Base-by-base conservation (phyloP, 2,113 vertebrate genomes). In the Neodon shergylaensis region DNA sequence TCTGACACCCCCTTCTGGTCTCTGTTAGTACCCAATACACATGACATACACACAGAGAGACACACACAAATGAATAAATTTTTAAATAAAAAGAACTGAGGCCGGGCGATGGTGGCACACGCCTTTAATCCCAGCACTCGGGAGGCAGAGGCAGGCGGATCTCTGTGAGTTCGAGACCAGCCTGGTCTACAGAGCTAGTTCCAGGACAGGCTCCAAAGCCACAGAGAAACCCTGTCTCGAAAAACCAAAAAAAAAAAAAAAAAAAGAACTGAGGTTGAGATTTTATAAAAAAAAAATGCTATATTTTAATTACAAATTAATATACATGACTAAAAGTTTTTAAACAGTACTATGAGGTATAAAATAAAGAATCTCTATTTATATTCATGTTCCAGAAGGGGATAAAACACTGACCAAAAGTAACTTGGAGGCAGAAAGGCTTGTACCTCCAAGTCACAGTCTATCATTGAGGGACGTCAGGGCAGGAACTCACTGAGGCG, bases 291-390 rank as follows among this genome's bases (percentile, higher is more conserved):
- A 87, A 10, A 86, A 31, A 78, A 74, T 11, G 6, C 65, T 83
- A 13, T 92, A 74, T 66, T 96, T 94, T 95, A 77, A 88, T 90
- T 83, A 73, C 94, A 84, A 86, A 88, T 22, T 94, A 78, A 94
- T 73, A 68, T 39, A 85, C 22, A 33, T 82, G 12, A 85, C n/a
- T 94, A 68, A 82, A 92, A 24, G 4, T 26, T 92, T 92, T 74
- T 26, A 72, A 91, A 73, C 5, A 87, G 3, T 87, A 77, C 19
- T 83, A 1, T 7, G 72, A 91, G 22, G 54, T 86, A 89, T 33
- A 88, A 95, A 94, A 83, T 81, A 92, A 95, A 96, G 72, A 70
- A 21, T n/a, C 24, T 44, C 21, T 9, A 82, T 31, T 49, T 94
- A 19, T 12, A 54, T 73, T 85, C 70, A 49, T 14, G 24, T 47